phyloP scores from a whole-genome alignment of 1,140 invertebrate genomes.

The Ooceraea biroi region DNA sequence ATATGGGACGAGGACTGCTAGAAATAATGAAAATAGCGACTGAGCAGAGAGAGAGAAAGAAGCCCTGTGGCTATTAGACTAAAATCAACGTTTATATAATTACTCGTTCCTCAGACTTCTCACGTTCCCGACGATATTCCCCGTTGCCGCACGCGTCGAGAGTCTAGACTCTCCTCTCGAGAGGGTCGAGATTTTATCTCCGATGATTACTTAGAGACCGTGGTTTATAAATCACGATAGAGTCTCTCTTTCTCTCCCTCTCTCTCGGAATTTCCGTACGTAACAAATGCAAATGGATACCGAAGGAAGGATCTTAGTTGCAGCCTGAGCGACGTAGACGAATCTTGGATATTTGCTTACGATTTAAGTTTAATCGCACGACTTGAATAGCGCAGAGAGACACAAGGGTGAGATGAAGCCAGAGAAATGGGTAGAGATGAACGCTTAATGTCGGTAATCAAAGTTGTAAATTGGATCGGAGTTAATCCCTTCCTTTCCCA shows the following conservation, averaged over 20 bases:
- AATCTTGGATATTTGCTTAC: constrained; percentile 34
- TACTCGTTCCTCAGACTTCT: background rate
- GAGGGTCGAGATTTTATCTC: constrained; percentile 34
- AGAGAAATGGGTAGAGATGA: constrained; percentile 45
- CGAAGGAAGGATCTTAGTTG: background rate
- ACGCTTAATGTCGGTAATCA: constrained; percentile 50
- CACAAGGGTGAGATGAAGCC: background rate
- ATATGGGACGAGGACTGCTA: background rate
- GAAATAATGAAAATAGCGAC: constrained; percentile 19
- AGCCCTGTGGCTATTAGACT: background rate
- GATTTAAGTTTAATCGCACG: constrained; percentile 46
- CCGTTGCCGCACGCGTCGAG: background rate
- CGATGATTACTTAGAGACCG: constrained; percentile 9
- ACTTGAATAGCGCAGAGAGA: constrained; percentile 29
- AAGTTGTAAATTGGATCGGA: constrained; percentile 56
- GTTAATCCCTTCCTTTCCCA: constrained; percentile 2
- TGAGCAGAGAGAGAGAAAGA: background rate
- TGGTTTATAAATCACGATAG: constrained; percentile 34
- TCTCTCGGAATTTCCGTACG: background rate
- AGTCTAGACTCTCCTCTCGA: background rate
- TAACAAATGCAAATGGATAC: constrained; percentile 33
- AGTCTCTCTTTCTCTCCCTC: too few species aligned
- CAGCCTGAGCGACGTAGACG: background rate
- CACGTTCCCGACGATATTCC: constrained; percentile 23
- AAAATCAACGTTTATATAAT: constrained; percentile 17